Evolutionary conservation across 2,888 invertebrate species (phyloP).

Genomic region (Ophion costatus): DNA sequence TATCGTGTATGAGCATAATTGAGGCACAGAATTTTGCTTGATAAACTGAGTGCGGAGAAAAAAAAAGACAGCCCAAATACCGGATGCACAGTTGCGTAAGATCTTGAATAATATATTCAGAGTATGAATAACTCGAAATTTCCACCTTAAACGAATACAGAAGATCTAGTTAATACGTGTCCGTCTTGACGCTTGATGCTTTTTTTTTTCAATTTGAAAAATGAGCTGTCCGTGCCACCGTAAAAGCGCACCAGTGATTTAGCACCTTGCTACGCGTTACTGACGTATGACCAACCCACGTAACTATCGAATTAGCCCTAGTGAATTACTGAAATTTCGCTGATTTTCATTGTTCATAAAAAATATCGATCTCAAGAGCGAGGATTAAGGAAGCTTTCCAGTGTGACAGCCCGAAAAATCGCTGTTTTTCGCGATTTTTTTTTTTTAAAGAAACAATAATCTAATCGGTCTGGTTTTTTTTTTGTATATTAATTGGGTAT

Average conservation of each 20-base stretch:
- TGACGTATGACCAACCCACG: neutral
- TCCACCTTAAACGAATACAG: neutral
- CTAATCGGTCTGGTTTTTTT: too few species aligned
- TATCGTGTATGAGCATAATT: neutral
- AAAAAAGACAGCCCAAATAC: constrained; percentile 17
- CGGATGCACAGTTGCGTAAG: neutral
- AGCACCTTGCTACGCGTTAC: neutral
- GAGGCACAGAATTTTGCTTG: constrained; percentile 1
- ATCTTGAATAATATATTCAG: constrained; percentile 17
- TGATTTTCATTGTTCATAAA: neutral
- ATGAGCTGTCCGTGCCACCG: neutral
- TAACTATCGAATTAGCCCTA: too few species aligned
- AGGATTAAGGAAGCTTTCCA: too few species aligned
- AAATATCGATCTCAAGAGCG: neutral
- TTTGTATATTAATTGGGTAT: too few species aligned
- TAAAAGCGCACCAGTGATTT: neutral
- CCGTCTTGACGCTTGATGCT: neutral
- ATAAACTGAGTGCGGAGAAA: neutral
- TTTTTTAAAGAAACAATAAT: too few species aligned
- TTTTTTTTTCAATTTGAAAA: constrained; percentile 5
- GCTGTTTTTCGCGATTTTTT: too few species aligned
- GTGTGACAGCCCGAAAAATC: too few species aligned
- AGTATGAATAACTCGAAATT: constrained; percentile 37
- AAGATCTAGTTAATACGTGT: neutral
- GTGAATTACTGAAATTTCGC: neutral